Base-by-base conservation (phyloP, 2,888 invertebrate genomes). In the Hydraecia micacea region DNA sequence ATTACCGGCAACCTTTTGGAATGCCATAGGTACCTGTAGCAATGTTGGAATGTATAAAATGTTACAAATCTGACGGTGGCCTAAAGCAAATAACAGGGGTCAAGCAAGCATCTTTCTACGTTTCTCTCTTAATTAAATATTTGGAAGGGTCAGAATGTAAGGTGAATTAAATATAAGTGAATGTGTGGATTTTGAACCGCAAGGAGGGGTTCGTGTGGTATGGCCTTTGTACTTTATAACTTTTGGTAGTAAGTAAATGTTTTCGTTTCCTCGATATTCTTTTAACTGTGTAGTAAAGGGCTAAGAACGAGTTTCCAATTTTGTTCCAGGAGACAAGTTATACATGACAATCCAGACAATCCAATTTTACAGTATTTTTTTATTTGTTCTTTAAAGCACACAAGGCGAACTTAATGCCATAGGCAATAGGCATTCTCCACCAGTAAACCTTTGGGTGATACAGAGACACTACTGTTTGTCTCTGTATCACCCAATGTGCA, bases 101-200 rank as follows among this genome's bases (percentile, higher is more conserved):
- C 83, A 86, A 79, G 71, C 79, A 87, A 65, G 81, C 83, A 88
- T 86, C 80, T 88, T 88, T 88, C 88, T 86, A 79, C 87, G 81
- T 84, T 86, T 85, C 86, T 74, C 80, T 88, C 90, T 93, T 94
- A 94, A 94, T 95, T 94, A 94, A 94, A 95, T 94, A 94, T 94
- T 93, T 92, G 88, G 85, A 91, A 91, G 93, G 94, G 93, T 92
- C 90, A 89, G 90, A 90, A 91, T 92, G 92, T 90, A 74, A 91
- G 88, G 92, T 94, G 92, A 93, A 93, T 94, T 93, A 93, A 94
- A 94, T 92, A 93, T 91, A 89, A 91, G 92, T 91, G 88, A 90
- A 79, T 78, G 66, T 84, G 85, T 80, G 72, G 79, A 76, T 84
- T 77, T 84, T 58, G 62, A 63, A 71, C 79, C 76, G 49, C 84